These are phyloP conservation scores for Frankliniella intonsa DNA, from an alignment of 2,888 invertebrate genomes.

Conservation along the genomic window DNA sequence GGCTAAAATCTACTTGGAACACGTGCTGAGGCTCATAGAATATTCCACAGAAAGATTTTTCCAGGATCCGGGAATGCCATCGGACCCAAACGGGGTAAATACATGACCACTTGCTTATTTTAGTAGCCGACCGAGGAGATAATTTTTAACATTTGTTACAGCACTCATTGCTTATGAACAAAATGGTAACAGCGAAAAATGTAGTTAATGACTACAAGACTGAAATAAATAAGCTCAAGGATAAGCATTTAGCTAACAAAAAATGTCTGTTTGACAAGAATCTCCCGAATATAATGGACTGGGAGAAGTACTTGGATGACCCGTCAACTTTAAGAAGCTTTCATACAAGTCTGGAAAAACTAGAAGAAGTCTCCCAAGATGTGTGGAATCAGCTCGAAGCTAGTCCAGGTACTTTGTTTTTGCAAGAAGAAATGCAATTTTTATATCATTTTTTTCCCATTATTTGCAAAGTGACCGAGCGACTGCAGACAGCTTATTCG, in stretches of 20 bases:
- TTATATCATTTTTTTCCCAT: not conserved
- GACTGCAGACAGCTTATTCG: no score
- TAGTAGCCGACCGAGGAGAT: no score
- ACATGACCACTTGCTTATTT: no score
- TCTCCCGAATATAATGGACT: not conserved
- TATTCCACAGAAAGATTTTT: no score
- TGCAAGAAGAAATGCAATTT: no score
- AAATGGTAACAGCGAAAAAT: not conserved
- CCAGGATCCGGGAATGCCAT: no score
- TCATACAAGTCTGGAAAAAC: not conserved
- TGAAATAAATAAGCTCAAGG: not conserved
- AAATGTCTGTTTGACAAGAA: not conserved
- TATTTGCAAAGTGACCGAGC: no score
- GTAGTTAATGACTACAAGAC: not conserved
- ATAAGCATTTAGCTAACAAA: not conserved
- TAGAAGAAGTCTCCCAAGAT: not conserved
- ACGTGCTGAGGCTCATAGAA: no score
- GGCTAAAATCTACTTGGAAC: no score
- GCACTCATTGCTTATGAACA: not conserved
- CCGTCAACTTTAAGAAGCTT: not conserved
- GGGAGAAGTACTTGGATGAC: not conserved
- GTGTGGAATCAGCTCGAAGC: not conserved
- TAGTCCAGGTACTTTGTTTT: not conserved
- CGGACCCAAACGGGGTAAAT: no score
- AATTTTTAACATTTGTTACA: not conserved